Evolutionary conservation across 2,113 vertebrate genomes (phyloP).

Genomic region (Oncorhynchus kisutch): DNA sequence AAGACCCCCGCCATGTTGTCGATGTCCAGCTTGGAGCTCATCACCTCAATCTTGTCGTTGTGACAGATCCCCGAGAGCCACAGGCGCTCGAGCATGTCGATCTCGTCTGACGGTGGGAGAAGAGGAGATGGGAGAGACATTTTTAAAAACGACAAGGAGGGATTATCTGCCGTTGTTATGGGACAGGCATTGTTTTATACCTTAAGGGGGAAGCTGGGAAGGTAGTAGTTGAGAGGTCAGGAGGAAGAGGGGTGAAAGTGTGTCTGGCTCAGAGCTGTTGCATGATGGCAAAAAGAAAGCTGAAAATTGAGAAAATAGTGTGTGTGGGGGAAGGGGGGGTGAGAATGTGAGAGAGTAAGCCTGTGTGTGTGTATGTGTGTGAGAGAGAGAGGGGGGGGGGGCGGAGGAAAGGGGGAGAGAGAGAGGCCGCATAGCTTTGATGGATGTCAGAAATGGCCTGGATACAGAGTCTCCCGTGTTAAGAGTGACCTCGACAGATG

Average conservation of each 20-base stretch:
- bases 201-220: background rate
- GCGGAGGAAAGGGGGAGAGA: slow-evolving; percentile 19
- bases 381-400: background rate
- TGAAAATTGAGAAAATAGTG: background rate
- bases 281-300: background rate
- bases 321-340: background rate
- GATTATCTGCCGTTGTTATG: background rate
- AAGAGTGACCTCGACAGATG: slow-evolving; percentile 56
- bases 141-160: slow-evolving; percentile 6
- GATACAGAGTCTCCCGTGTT: slow-evolving; percentile 30
- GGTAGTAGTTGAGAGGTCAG: background rate
- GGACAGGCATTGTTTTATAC: background rate
- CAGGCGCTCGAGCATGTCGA: slow-evolving; percentile 77
- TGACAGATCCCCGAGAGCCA: slow-evolving; percentile 80
- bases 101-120: slow-evolving; percentile 65
- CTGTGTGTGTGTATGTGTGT: background rate
- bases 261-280: background rate
- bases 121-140: background rate
- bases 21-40: slow-evolving; percentile 90
- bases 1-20: slow-evolving; percentile 93
- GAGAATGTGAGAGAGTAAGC: background rate
- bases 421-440: slow-evolving; percentile 46
- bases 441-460: slow-evolving; percentile 41
- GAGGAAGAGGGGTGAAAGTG: slow-evolving; percentile 3
- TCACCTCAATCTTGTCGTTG: slow-evolving; percentile 83